Base-by-base conservation (phyloP, 2,888 invertebrate genomes). In the Syrista parreyssii region DNA sequence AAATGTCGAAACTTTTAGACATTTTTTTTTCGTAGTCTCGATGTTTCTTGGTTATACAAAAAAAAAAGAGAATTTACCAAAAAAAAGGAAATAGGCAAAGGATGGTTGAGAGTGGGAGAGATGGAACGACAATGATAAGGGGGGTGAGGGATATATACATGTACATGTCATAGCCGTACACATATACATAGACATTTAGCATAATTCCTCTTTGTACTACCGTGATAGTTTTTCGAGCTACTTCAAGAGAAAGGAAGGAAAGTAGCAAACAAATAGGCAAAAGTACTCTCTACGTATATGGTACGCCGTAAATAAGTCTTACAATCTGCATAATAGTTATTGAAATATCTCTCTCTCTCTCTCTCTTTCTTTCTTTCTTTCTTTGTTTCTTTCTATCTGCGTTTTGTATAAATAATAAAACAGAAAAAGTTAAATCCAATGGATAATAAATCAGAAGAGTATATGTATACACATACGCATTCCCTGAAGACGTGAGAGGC, bases 11-110 rank as follows among this genome's bases (percentile, higher is more conserved):
- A 9, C 55, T 55, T 9, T 55, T 55, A 23, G 55, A 55, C 1
- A 55, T 55, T 55, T 55, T 9, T 55, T 23, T 55, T 23, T 86
- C n/a, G 83, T 89, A 88, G 86, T 88, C 86, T 87, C 86, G 86
- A 87, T 87, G 87, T 89, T 88, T 88, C 86, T 88, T 86, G 87
- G 85, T 86, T 85, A 82, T 79, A 75, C 73, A 85, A 85, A 84
- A 84, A 87, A 85, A 86, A 87, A 86, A 87, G 83, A 84, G 86
- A 87, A 87, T 85, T 86, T 88, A 87, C 86, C 85, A 82, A 88
- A 87, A n/a, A 74, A 36, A 35, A 68, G 9, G 68, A 76, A 69
- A 40, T 55, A 55, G 55, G 55, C 9, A 55, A 55, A 55, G 9
- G 6, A 55, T 55, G 23, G 55, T 55, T 9, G 23, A 55, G 55